phyloP scores from a whole-genome alignment of 1,140 invertebrate species.

The Druon quercuslanigerum region DNA sequence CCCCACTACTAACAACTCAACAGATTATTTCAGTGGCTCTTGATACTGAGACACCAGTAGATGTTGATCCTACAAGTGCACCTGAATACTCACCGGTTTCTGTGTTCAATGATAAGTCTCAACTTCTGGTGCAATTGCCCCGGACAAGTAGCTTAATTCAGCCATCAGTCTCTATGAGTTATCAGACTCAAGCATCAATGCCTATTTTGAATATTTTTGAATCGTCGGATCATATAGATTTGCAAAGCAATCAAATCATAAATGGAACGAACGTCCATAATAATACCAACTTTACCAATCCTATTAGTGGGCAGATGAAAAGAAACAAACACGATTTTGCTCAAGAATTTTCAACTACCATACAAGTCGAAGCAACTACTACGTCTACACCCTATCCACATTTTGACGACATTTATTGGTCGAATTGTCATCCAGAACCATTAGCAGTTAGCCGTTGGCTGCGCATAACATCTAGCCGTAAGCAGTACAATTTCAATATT shows the following conservation, averaged over 20 bases:
- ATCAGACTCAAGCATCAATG: slow-evolving; percentile 55
- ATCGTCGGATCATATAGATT: slow-evolving; percentile 54
- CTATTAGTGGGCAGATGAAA: slow-evolving; percentile 50
- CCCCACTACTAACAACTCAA: slow-evolving; percentile 47
- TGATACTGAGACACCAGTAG: slow-evolving; percentile 60
- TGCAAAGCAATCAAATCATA: slow-evolving; percentile 45
- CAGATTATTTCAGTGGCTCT: slow-evolving; percentile 45
- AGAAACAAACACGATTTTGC: slow-evolving; percentile 63
- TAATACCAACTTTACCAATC: slow-evolving; percentile 49
- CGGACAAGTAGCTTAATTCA: slow-evolving; percentile 53
- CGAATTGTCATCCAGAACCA: slow-evolving; percentile 71
- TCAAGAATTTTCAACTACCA: slow-evolving; percentile 61
- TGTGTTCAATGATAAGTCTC: slow-evolving; percentile 62
- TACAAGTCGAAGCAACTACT: slow-evolving; percentile 70
- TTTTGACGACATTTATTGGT: slow-evolving; percentile 72
- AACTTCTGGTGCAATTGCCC: slow-evolving; percentile 61
- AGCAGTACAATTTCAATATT: slow-evolving; percentile 75
- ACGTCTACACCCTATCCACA: slow-evolving; percentile 66
- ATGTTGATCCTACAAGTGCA: slow-evolving; percentile 57
- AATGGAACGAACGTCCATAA: slow-evolving; percentile 68
- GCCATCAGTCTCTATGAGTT: slow-evolving; percentile 48
- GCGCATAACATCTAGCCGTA: slow-evolving; percentile 72
- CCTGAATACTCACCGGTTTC: slow-evolving; percentile 64
- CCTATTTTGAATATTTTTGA: slow-evolving; percentile 57
- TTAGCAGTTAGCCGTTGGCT: slow-evolving; percentile 72